Percentiles rank a stretch among this genome's conserved stretches.
Conservation (phyloP, 1,140 invertebrate species). For the Polypedilum vanderplanki region DNA sequence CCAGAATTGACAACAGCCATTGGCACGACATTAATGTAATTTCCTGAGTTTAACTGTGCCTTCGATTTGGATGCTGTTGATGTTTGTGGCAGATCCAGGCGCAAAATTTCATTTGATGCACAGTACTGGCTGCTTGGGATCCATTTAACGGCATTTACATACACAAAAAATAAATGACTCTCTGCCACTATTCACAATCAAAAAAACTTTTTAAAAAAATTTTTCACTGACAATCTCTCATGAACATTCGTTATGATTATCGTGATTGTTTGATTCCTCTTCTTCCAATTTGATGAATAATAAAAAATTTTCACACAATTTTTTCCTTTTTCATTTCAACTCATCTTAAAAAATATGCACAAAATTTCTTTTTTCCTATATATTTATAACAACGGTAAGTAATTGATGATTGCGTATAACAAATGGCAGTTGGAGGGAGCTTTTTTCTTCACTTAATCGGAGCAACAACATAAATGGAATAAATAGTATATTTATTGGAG, state of each 20-base stretch:
- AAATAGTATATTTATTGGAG: too few relatives aligned
- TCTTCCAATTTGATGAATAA: too few relatives aligned
- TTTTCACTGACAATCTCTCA: not conserved
- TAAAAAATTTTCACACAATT: too few relatives aligned
- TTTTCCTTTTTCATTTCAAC: too few relatives aligned
- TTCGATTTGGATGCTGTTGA: not conserved
- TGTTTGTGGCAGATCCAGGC: not conserved
- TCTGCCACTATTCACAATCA: not conserved
- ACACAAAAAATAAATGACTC: not conserved
- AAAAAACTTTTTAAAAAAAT: not conserved
- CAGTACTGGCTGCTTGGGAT: conserved; percentile 24
- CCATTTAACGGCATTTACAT: conserved; percentile 23
- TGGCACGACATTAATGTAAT: conserved; percentile 27
- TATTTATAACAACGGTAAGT: too few relatives aligned
- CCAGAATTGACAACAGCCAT: conserved; percentile 25
- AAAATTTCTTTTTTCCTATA: too few relatives aligned
- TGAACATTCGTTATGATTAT: not conserved
- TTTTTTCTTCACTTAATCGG: too few relatives aligned
- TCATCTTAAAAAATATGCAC: too few relatives aligned
- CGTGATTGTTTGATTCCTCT: too few relatives aligned
- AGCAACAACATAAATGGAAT: too few relatives aligned
- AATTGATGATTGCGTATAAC: too few relatives aligned
- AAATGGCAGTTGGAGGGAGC: too few relatives aligned
- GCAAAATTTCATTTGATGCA: conserved; percentile 14
- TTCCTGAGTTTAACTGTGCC: conserved; percentile 27